phyloP scores from a whole-genome alignment of 2,113 vertebrate genomes.

The Heptranchias perlo region DNA sequence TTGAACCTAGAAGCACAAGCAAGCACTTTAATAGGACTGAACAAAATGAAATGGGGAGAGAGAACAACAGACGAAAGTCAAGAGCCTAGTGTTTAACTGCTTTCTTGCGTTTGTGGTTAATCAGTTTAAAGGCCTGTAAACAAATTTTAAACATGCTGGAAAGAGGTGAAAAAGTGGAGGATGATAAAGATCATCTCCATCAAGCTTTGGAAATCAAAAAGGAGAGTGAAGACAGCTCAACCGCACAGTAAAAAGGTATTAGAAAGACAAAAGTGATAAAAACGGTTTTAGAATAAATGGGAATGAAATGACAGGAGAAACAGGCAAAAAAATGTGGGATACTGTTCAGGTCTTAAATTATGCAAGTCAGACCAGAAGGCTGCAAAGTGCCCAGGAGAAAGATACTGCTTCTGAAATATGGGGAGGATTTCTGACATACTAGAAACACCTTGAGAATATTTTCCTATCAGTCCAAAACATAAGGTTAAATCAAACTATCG shows the following conservation, averaged over 20 bases:
- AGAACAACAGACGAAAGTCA: not conserved
- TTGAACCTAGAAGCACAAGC: not conserved
- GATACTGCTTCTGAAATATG: not conserved
- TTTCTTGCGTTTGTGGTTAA: too few species aligned
- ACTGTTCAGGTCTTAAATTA: not conserved
- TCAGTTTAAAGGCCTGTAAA: not conserved
- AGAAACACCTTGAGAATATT: not conserved
- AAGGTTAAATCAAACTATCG: not conserved
- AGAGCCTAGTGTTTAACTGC: not conserved
- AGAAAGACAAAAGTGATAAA: not conserved
- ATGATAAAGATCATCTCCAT: not conserved
- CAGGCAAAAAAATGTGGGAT: not conserved
- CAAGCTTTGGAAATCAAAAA: not conserved
- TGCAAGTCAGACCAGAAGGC: not conserved
- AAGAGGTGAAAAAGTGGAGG: not conserved
- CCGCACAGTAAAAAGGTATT: too few species aligned
- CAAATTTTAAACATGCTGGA: not conserved
- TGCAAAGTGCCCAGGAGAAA: not conserved
- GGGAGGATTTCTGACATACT: not conserved
- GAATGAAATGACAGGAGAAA: not conserved
- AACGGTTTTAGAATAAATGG: not conserved
- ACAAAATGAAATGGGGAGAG: too few species aligned
- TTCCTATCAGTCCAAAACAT: not conserved
- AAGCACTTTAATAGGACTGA: not conserved
- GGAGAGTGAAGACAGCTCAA: not conserved